phyloP scores from a whole-genome alignment of 2,888 invertebrate species.

The Lasioglossum villosulum region DNA sequence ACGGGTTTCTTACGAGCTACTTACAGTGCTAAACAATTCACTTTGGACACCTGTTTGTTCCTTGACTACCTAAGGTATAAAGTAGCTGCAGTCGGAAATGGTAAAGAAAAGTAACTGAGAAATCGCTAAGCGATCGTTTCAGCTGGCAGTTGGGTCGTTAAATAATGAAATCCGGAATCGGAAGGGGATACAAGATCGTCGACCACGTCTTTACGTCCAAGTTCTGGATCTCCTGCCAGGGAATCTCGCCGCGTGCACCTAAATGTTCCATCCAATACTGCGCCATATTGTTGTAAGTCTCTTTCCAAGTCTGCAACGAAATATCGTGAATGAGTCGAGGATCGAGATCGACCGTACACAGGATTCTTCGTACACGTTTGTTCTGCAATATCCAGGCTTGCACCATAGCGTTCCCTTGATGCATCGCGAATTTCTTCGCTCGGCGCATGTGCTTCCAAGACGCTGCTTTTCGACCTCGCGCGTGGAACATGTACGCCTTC shows the following conservation, averaged over 20 bases:
- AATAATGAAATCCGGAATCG: conserved; percentile 63
- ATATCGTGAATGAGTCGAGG: neutral
- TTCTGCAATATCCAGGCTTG: conserved; percentile 70
- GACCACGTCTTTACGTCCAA: conserved; percentile 73
- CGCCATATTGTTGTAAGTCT: conserved; percentile 55
- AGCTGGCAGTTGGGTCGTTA: conserved; percentile 21
- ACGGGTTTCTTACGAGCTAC: neutral
- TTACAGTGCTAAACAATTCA: neutral
- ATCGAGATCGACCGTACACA: neutral
- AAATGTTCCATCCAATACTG: conserved; percentile 74
- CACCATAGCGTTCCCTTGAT: conserved; percentile 65
- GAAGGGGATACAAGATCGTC: conserved; percentile 72
- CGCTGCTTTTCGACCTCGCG: conserved; percentile 48
- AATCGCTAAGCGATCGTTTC: neutral
- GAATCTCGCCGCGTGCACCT: conserved; percentile 49
- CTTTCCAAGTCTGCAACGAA: conserved; percentile 43
- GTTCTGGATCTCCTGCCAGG: conserved; percentile 73
- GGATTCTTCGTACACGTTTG: conserved; percentile 59
- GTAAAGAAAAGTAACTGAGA: no score
- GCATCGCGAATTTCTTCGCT: conserved; percentile 58
- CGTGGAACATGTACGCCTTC: conserved; percentile 64
- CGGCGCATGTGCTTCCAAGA: conserved; percentile 47
- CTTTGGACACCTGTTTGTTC: neutral
- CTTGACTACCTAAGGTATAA: neutral
- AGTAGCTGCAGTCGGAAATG: neutral